Percentiles rank a stretch among this genome's conserved stretches.
Conservation (phyloP, 2,797 vertebrate genomes). For the Acrossocheilus fasciatus region DNA sequence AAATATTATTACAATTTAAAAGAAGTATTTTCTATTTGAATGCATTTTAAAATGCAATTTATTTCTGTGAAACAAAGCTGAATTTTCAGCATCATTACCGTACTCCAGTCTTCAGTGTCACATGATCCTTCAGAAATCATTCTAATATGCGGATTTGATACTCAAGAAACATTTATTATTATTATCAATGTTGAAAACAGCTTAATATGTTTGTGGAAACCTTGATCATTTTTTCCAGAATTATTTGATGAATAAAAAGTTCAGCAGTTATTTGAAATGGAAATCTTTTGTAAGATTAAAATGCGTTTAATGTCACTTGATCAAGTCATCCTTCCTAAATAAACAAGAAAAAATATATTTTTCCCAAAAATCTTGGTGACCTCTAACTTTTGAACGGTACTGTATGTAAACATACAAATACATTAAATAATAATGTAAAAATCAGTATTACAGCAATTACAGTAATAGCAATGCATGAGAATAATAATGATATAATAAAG, state of each 20-base stretch:
- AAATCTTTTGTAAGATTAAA: background rate
- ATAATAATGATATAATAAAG: background rate
- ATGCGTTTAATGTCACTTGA: background rate
- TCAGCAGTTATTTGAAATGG: background rate
- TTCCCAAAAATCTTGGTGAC: too few relatives aligned
- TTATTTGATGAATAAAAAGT: background rate
- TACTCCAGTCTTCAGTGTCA: background rate
- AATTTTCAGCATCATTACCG: background rate
- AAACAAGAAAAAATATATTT: background rate
- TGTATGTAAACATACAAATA: background rate
- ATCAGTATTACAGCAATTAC: background rate
- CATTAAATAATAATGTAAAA: background rate
- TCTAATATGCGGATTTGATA: background rate
- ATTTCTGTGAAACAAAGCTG: background rate
- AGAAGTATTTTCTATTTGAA: background rate
- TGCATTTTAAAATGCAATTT: background rate
- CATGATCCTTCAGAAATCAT: background rate
- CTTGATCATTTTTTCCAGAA: background rate
- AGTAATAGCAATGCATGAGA: background rate
- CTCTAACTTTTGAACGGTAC: background rate
- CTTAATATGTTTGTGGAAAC: background rate
- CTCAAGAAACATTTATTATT: background rate
- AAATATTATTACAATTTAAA: constrained; percentile 11
- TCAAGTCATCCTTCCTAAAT: background rate
- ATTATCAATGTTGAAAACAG: background rate